Base-by-base conservation (phyloP, 2,797 vertebrate genomes). In the Pangasius krempfi region DNA sequence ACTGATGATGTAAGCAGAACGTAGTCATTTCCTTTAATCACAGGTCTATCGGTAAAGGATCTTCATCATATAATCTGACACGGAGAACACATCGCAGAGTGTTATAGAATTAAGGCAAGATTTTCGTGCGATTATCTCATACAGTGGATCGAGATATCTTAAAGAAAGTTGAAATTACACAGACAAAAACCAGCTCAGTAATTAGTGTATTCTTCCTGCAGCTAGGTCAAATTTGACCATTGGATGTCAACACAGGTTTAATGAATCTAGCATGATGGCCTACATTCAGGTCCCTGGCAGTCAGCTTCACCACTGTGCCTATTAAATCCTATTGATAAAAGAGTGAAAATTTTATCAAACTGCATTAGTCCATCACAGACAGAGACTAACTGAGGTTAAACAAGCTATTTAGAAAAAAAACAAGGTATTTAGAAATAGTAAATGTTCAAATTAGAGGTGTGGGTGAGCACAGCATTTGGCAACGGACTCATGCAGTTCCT, bases 401-500 rank as follows among this genome's bases (percentile, higher is more conserved):
- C 54, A 60, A 5, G 30, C 30, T 37, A 81, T 58, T 58, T 58
- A 80, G 25, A 64, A 82, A 44, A n/a, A 40, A 40, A 9, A 83
- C 6, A 18, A 40, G 56, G 22, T 62, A 4, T 83, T 64, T 83
- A 64, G 13, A 47, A 83, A 62, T 30, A 16, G 52, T 50, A n/a
- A 73, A 60, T n/a, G 66, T 66, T 44, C 22, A 8, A 82, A 82
- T 62, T 64, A 44, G 72, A 44, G 25, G 73, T 83, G 30, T 62
- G 62, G 58, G 40, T 7, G 56, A 86, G 33, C 30, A 47, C n/a
- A 20, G 52, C 16, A 12, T 86, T 82, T 73, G 68, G 58, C 64
- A 37, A 62, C 0, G 30, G 10, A 66, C 64, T 6, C 58, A 76
- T 84, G 86, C 44, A 44, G 52, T 89, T 91, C 88, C 80, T 85